Evolutionary conservation across 2,113 vertebrate species (phyloP).

Genomic region (Callipepla squamata): DNA sequence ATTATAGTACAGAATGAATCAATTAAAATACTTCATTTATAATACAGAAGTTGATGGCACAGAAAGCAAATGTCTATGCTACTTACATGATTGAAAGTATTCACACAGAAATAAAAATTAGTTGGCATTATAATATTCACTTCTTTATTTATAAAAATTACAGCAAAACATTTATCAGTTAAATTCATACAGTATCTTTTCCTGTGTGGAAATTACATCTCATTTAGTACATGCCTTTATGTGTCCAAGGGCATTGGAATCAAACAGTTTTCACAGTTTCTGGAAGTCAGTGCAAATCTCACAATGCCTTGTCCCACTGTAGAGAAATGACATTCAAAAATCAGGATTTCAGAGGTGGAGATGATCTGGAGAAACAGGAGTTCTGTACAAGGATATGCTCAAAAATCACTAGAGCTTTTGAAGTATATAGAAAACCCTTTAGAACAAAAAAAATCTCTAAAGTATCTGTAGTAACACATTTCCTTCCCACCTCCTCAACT

Average conservation of each 20-base stretch:
- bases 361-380: neutral
- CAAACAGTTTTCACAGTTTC: neutral
- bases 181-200: neutral
- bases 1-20: neutral
- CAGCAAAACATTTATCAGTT: neutral
- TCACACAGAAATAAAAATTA: neutral
- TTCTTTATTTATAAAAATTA: conserved; percentile 50
- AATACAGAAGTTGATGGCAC: fast-evolving
- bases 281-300: neutral
- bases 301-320: neutral
- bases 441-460: neutral
- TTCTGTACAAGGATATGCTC: neutral
- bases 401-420: neutral
- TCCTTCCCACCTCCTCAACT: neutral
- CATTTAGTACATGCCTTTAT: neutral
- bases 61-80: neutral
- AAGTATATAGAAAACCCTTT: neutral
- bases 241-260: neutral
- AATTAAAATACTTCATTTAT: neutral
- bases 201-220: neutral
- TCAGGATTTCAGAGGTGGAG: neutral
- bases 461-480: neutral
- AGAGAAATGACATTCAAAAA: neutral
- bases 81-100: neutral
- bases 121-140: neutral